Percentiles rank a stretch among this genome's conserved stretches.
Conservation (phyloP, 2,888 invertebrate species). For the Tenthredo scrophulariae region DNA sequence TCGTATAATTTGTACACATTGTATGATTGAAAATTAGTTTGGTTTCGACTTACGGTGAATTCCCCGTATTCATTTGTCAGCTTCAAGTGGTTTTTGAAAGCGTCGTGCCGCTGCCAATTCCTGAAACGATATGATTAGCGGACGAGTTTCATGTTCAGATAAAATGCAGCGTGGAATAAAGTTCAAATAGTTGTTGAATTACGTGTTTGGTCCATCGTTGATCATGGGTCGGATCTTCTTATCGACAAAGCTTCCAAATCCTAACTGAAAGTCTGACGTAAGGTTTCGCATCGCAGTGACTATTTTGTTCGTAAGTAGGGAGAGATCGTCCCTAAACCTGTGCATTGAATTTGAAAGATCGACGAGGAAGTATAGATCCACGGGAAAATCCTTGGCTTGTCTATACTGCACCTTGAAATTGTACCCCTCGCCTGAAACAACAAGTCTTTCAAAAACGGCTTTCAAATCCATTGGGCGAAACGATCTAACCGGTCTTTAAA, state of each 20-base stretch:
- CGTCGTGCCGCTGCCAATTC: background rate
- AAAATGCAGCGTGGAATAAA: background rate
- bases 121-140: background rate
- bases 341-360: slow-evolving; percentile 88
- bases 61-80: background rate
- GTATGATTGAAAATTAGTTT: background rate
- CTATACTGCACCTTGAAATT: slow-evolving; percentile 80
- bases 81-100: background rate
- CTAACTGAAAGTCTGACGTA: slow-evolving; percentile 84
- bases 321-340: slow-evolving; percentile 80
- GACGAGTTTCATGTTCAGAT: background rate
- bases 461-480: too few relatives aligned
- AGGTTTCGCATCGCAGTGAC: slow-evolving; percentile 80
- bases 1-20: background rate
- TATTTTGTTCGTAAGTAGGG: slow-evolving; percentile 79
- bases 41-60: background rate
- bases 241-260: slow-evolving; percentile 86
- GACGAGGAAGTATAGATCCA: slow-evolving; percentile 91
- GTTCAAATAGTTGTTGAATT: background rate
- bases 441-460: background rate
- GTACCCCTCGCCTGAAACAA: slow-evolving; percentile 68
- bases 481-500: too few relatives aligned
- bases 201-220: slow-evolving; percentile 77
- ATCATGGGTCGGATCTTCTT: slow-evolving; percentile 84
- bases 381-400: slow-evolving; percentile 87